Percentiles rank a stretch among this genome's conserved stretches.
These are phyloP conservation scores for Lytechinus pictus DNA, from an alignment of 35 echinoderm and acorn worm species.

Conservation along the genomic window DNA sequence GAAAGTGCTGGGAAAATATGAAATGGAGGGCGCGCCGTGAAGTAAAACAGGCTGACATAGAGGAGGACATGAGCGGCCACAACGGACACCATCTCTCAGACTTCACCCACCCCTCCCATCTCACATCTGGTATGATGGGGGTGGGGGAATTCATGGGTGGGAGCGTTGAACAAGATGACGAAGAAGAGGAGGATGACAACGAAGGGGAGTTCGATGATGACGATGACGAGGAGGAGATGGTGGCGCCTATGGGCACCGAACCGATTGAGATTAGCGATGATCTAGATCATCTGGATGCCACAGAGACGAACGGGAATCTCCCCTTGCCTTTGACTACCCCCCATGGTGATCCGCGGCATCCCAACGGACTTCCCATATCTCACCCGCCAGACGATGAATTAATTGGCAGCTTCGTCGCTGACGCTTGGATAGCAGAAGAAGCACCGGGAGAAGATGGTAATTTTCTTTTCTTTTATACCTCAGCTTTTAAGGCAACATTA, in stretches of 20 bases:
- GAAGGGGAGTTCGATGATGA: constrained; percentile 8
- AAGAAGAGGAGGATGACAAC: constrained; percentile 22
- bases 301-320: neutral
- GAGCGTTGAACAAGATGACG: neutral
- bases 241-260: constrained; percentile 38
- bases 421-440: constrained; percentile 43
- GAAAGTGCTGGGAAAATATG: constrained; percentile 52
- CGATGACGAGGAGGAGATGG: constrained; percentile 27
- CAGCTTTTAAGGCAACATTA: neutral
- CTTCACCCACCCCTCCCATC: neutral
- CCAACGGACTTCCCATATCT: neutral
- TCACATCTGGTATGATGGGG: neutral
- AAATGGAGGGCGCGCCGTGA: constrained; percentile 42
- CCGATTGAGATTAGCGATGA: constrained; percentile 33
- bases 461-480: neutral
- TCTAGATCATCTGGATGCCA: neutral
- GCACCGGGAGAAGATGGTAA: constrained; percentile 15
- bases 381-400: constrained; percentile 38
- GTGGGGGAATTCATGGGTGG: constrained; percentile 24
- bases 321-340: neutral
- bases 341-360: neutral
- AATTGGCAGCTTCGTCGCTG: constrained; percentile 27
- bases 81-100: neutral
- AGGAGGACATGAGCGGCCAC: neutral
- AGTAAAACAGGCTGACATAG: neutral